Conservation (phyloP, 2,113 vertebrate species). For the Paracanthobrama guichenoti region DNA sequence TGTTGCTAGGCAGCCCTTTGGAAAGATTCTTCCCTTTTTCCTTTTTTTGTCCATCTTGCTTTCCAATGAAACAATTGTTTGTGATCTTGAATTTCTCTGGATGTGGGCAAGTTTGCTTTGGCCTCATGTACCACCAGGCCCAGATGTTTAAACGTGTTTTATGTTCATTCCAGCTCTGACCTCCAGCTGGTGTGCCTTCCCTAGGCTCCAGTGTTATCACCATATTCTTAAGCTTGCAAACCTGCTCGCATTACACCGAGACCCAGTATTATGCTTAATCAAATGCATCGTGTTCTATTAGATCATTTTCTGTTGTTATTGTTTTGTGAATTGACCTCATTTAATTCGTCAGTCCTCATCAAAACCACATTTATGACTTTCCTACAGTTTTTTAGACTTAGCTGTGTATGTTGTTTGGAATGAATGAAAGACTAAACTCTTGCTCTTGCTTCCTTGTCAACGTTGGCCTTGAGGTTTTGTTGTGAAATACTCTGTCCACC, state of each 20-base stretch:
- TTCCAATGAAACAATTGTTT: slow-evolving; percentile 20
- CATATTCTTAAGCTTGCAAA: slow-evolving; percentile 6
- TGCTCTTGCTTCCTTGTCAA: slow-evolving; percentile 21
- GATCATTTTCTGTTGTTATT: slow-evolving; percentile 32
- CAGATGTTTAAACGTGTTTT: slow-evolving; percentile 49
- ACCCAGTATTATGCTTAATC: slow-evolving; percentile 34
- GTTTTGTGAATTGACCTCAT: slow-evolving; percentile 29
- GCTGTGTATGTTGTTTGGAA: background rate
- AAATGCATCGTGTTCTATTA: slow-evolving; percentile 28
- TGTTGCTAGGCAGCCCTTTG: background rate
- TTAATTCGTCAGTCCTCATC: slow-evolving; percentile 4
- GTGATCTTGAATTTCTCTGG: slow-evolving; percentile 24
- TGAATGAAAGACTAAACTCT: slow-evolving; percentile 3
- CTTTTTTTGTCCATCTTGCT: background rate
- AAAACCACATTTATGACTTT: slow-evolving; percentile 21
- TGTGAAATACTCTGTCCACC: slow-evolving; percentile 28
- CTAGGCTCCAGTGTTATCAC: background rate
- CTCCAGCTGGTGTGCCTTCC: slow-evolving; percentile 21
- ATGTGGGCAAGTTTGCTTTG: slow-evolving; percentile 32
- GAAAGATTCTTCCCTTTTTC: background rate
- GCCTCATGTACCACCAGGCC: background rate
- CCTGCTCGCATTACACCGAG: slow-evolving; percentile 1
- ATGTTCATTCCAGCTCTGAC: slow-evolving; percentile 2
- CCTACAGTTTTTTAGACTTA: background rate
- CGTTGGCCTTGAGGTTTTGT: slow-evolving; percentile 26